Percentiles rank a stretch among this genome's conserved stretches.
Conservation (phyloP, 2,113 vertebrate species). For the Falco punctatus region DNA sequence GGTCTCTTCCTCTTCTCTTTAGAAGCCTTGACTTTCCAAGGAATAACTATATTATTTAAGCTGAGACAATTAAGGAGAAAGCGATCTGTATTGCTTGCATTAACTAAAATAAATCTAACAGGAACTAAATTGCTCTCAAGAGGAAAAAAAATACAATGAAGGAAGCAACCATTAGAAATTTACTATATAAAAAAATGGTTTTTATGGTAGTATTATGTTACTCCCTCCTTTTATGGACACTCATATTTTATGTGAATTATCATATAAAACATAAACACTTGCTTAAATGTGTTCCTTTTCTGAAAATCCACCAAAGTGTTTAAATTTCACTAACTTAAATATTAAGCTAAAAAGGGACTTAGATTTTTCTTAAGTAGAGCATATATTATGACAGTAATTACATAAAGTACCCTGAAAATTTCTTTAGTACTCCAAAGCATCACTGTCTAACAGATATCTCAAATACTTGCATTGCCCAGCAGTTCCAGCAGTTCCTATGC, state of each 20-base stretch:
- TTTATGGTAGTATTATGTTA: background rate
- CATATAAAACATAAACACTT: background rate
- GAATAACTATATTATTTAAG: background rate
- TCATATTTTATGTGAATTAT: background rate
- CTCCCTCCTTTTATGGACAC: background rate
- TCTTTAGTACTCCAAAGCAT: background rate
- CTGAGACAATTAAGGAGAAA: background rate
- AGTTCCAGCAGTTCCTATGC: background rate
- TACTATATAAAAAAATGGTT: background rate
- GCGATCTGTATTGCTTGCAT: background rate
- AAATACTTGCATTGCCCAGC: background rate
- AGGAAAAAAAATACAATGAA: background rate
- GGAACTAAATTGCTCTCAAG: background rate
- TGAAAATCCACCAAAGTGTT: background rate
- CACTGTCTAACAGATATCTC: background rate
- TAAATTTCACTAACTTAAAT: background rate
- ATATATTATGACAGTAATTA: background rate
- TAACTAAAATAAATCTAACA: conserved; percentile 8
- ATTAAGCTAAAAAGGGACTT: background rate
- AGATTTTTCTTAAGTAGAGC: background rate
- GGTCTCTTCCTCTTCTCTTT: background rate
- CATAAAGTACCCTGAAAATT: background rate
- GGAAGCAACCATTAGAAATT: background rate
- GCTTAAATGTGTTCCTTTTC: background rate
- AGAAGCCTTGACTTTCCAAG: background rate